Conservation (phyloP, 2,888 invertebrate species). For the Melieria crassipennis region DNA sequence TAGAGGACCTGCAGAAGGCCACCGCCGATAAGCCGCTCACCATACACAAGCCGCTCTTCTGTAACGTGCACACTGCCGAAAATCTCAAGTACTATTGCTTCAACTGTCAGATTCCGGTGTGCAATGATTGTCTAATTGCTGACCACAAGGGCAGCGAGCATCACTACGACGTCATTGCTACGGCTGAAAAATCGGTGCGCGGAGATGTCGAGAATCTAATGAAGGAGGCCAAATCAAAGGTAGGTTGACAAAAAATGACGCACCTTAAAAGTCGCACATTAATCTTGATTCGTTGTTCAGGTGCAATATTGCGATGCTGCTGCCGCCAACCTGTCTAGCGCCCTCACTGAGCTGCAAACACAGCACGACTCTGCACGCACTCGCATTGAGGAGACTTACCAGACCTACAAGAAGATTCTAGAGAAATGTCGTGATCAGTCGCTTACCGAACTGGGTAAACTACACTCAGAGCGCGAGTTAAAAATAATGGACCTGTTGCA, state of each 20-base stretch:
- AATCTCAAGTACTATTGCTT: slow-evolving; percentile 89
- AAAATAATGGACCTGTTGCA: slow-evolving; percentile 90
- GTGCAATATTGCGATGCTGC: slow-evolving; percentile 81
- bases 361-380: slow-evolving; percentile 87
- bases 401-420: slow-evolving; percentile 81
- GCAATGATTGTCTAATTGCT: slow-evolving; percentile 84
- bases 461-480: slow-evolving; percentile 86
- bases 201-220: slow-evolving; percentile 81
- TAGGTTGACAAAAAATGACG: slow-evolving; percentile 22
- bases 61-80: slow-evolving; percentile 82
- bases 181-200: slow-evolving; percentile 81
- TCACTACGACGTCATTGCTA: slow-evolving; percentile 82
- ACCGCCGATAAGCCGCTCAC: slow-evolving; percentile 74
- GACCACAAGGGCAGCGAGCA: slow-evolving; percentile 87
- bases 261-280: neutral
- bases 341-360: slow-evolving; percentile 85
- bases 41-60: slow-evolving; percentile 90
- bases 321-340: slow-evolving; percentile 78
- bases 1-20: slow-evolving; percentile 84
- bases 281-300: slow-evolving; percentile 27
- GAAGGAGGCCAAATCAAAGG: slow-evolving; percentile 78
- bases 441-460: slow-evolving; percentile 75
- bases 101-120: slow-evolving; percentile 85
- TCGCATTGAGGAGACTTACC: slow-evolving; percentile 82
- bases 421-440: slow-evolving; percentile 83